Conservation (phyloP, 2,797 vertebrate genomes). For the Triplophysa bombifrons region DNA sequence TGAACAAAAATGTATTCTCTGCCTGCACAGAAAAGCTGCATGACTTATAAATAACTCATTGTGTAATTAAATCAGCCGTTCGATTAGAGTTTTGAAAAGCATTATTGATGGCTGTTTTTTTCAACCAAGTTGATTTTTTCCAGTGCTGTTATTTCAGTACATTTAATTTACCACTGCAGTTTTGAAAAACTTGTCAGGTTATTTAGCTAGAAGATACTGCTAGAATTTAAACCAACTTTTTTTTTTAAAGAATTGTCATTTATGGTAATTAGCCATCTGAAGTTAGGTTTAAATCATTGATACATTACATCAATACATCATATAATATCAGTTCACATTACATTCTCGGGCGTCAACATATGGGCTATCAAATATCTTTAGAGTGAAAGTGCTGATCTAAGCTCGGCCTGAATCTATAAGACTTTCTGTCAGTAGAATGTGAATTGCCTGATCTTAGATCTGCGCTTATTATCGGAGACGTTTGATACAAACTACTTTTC, state of each 20-base stretch:
- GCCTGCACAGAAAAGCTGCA: neutral
- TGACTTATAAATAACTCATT: neutral
- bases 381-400: neutral
- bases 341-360: constrained; percentile 1
- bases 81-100: neutral
- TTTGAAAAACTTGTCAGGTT: neutral
- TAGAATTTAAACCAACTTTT: constrained; percentile 2
- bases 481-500: neutral
- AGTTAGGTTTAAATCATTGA: constrained; percentile 5
- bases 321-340: constrained; percentile 10
- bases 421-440: neutral
- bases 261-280: constrained; percentile 12
- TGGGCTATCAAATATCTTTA: neutral
- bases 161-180: neutral
- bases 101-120: neutral
- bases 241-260: constrained; percentile 16
- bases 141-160: neutral
- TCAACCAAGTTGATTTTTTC: constrained; percentile 22
- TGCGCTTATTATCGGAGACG: neutral
- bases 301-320: neutral
- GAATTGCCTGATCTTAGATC: neutral
- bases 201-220: constrained; percentile 31
- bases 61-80: neutral
- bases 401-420: neutral
- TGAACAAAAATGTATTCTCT: neutral